phyloP scores from a whole-genome alignment of 2,888 invertebrate species.

The Cheilosia pagana region DNA sequence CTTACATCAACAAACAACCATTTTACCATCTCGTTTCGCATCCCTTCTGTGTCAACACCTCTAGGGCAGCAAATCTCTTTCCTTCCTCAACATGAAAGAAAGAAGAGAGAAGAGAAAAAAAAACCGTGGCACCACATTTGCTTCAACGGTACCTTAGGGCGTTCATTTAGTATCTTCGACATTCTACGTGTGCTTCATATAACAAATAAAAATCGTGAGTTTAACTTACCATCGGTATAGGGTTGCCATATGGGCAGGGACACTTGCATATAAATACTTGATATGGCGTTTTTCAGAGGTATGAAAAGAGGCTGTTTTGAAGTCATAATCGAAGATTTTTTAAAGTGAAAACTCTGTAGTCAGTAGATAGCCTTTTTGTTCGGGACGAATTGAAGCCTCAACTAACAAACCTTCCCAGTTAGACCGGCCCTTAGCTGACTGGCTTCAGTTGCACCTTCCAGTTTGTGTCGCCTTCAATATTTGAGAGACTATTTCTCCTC shows the following conservation, averaged over 20 bases:
- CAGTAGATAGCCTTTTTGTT: too few relatives aligned
- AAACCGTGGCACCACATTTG: conserved; percentile 12
- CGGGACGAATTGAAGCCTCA: too few relatives aligned
- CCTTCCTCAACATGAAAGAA: conserved; percentile 27
- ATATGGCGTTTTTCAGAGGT: too few relatives aligned
- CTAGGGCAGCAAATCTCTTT: conserved; percentile 53
- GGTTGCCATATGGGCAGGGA: not conserved
- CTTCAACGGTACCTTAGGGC: conserved; percentile 32
- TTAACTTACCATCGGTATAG: not conserved
- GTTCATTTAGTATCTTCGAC: conserved; percentile 54
- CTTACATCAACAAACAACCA: conserved; percentile 8
- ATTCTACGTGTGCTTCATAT: conserved; percentile 6
- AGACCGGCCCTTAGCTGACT: too few relatives aligned
- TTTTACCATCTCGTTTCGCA: conserved; percentile 25
- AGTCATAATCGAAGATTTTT: too few relatives aligned
- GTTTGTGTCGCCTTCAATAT: too few relatives aligned
- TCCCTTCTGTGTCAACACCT: conserved; percentile 57
- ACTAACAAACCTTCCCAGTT: too few relatives aligned
- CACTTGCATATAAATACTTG: too few relatives aligned
- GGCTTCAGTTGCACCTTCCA: too few relatives aligned
- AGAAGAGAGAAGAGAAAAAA: not conserved
- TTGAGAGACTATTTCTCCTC: too few relatives aligned
- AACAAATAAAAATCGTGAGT: conserved; percentile 9
- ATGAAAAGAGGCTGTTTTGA: too few relatives aligned
- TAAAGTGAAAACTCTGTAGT: too few relatives aligned